Evolutionary conservation across 2,888 invertebrate species (phyloP).

Genomic region (Acanthococcus lagerstroemiae): DNA sequence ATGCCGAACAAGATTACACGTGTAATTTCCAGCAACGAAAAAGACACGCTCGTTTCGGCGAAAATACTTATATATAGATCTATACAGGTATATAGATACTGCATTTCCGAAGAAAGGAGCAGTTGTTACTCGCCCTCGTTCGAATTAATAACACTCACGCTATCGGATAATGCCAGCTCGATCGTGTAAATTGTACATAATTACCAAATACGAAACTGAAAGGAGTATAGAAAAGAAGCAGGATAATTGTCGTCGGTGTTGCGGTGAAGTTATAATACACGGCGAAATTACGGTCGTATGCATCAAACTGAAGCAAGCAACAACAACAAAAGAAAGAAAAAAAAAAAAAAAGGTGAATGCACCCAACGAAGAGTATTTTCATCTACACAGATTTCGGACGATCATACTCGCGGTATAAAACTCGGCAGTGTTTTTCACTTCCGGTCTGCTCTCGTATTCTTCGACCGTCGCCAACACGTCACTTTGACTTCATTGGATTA

Average conservation of each 20-base stretch:
- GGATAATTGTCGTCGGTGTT: too few relatives aligned
- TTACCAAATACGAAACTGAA: not conserved
- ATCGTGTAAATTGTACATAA: not conserved
- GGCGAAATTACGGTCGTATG: not conserved
- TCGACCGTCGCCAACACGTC: too few relatives aligned
- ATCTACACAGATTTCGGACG: not conserved
- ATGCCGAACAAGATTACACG: too few relatives aligned
- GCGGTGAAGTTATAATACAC: not conserved
- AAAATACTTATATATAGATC: too few relatives aligned
- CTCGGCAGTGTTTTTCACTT: too few relatives aligned
- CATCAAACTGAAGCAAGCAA: not conserved
- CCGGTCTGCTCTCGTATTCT: too few relatives aligned
- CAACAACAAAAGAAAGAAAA: not conserved
- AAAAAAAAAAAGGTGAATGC: not conserved
- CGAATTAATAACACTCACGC: not conserved
- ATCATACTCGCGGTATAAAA: too few relatives aligned
- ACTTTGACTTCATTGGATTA: too few relatives aligned
- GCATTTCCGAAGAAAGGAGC: not conserved
- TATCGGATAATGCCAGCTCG: not conserved
- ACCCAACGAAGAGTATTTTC: not conserved
- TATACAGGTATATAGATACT: too few relatives aligned
- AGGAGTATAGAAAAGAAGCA: not conserved
- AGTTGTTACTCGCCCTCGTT: not conserved
- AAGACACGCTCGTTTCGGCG: too few relatives aligned
- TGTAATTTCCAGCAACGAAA: too few relatives aligned